phyloP scores from a whole-genome alignment of 2,113 vertebrate species.

The Seriola quinqueradiata region DNA sequence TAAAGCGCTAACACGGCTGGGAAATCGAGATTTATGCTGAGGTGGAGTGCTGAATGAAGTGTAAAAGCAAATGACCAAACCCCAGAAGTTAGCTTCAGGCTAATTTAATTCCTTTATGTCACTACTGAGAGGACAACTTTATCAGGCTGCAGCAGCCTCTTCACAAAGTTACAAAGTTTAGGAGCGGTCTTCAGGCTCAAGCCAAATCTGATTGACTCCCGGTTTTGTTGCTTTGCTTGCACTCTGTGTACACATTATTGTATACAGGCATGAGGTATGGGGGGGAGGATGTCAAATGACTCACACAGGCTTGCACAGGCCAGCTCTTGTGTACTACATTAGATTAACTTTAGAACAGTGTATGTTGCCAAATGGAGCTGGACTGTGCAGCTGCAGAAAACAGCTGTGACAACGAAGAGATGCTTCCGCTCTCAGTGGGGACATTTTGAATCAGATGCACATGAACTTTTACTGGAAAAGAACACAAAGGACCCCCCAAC shows the following conservation, averaged over 20 bases:
- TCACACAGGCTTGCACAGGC: background rate
- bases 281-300: constrained; percentile 17
- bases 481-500: fast-evolving
- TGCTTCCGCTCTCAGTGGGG: constrained; percentile 25
- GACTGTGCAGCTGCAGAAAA: constrained; percentile 60
- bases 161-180: background rate
- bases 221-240: constrained; percentile 8
- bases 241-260: constrained; percentile 18
- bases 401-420: constrained; percentile 45
- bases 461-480: background rate
- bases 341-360: background rate
- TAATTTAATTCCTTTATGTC: background rate
- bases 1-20: background rate
- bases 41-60: background rate
- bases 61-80: background rate
- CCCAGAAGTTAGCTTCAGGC: background rate
- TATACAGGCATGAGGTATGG: constrained; percentile 4
- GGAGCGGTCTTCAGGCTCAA: background rate
- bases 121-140: background rate
- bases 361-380: constrained; percentile 21
- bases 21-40: background rate
- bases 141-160: background rate
- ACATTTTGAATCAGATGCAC: constrained; percentile 10
- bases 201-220: constrained; percentile 17
- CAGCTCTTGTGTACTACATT: constrained; percentile 11